Conservation (phyloP, 2,888 invertebrate species). For the Acleris sparsana region DNA sequence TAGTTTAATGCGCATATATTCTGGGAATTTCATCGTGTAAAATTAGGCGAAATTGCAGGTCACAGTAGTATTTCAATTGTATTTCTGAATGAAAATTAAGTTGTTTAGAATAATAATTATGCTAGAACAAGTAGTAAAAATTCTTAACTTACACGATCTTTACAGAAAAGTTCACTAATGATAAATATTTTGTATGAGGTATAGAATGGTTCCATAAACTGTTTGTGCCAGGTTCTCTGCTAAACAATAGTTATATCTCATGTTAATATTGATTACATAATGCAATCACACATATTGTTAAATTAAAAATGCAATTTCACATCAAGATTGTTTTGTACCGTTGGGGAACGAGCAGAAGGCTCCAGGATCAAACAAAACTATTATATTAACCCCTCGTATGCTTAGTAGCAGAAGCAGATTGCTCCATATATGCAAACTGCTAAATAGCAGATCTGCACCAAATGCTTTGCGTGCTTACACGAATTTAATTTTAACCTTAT, state of each 20-base stretch:
- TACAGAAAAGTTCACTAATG: conserved; percentile 47
- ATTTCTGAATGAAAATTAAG: conserved; percentile 51
- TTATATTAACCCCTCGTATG: too few species aligned
- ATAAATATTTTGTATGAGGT: conserved; percentile 43
- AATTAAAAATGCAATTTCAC: background rate
- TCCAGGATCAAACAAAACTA: too few species aligned
- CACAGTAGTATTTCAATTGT: conserved; percentile 41
- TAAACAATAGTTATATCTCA: conserved; percentile 15
- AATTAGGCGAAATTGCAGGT: too few species aligned
- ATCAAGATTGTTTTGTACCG: too few species aligned
- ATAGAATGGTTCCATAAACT: conserved; percentile 32
- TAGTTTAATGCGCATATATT: too few species aligned
- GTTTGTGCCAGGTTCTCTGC: conserved; percentile 23
- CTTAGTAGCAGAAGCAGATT: too few species aligned
- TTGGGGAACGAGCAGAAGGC: too few species aligned
- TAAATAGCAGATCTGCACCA: too few species aligned
- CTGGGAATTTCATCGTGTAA: too few species aligned
- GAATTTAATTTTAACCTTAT: too few species aligned
- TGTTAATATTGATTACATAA: conserved; percentile 30
- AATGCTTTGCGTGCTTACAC: too few species aligned
- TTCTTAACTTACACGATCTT: conserved; percentile 41
- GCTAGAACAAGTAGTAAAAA: conserved; percentile 64
- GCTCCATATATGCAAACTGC: too few species aligned
- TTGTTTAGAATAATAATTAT: conserved; percentile 47
- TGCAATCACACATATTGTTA: conserved; percentile 2